A percentile compares a stretch with the other conserved stretches of the same genome.
These are phyloP conservation scores for Notothenia rossii DNA, from an alignment of 2,113 vertebrate species.

Conservation along the genomic window DNA sequence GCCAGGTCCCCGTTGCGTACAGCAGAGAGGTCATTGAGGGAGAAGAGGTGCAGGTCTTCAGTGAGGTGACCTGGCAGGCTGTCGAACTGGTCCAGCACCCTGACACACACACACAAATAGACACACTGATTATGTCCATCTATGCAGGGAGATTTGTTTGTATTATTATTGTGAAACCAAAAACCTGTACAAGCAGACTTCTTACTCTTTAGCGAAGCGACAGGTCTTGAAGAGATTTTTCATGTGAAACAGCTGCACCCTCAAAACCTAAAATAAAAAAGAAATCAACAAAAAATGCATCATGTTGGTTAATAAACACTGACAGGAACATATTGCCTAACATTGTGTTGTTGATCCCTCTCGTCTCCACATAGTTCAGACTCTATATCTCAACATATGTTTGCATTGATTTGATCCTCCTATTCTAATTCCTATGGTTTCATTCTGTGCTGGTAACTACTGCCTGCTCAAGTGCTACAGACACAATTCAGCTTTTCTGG, in stretches of 20 bases:
- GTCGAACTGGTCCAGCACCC: slow-evolving; percentile 93
- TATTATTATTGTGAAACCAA: no score
- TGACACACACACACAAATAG: slow-evolving; percentile 55
- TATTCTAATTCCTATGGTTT: no score
- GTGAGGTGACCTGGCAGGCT: slow-evolving; percentile 92
- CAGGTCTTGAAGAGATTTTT: slow-evolving; percentile 98
- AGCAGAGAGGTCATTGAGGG: slow-evolving; percentile 88
- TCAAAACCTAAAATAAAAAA: slow-evolving; percentile 85
- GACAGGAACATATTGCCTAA: neutral
- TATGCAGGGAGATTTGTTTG: neutral
- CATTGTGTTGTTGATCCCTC: no score
- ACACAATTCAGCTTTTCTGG: no score
- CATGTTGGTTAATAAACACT: neutral
- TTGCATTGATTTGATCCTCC: no score
- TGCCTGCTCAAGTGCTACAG: no score
- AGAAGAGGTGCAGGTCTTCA: slow-evolving; percentile 96
- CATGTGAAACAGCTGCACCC: slow-evolving; percentile 94
- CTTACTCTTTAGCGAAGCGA: slow-evolving; percentile 94
- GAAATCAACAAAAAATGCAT: neutral
- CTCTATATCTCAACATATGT: no score
- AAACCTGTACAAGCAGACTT: neutral
- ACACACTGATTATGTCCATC: neutral
- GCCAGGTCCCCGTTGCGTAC: slow-evolving; percentile 91
- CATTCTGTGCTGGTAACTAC: no score
- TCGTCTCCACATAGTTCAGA: no score